phyloP scores from a whole-genome alignment of 2,113 vertebrate species.

The Malurus alboscapulatus region DNA sequence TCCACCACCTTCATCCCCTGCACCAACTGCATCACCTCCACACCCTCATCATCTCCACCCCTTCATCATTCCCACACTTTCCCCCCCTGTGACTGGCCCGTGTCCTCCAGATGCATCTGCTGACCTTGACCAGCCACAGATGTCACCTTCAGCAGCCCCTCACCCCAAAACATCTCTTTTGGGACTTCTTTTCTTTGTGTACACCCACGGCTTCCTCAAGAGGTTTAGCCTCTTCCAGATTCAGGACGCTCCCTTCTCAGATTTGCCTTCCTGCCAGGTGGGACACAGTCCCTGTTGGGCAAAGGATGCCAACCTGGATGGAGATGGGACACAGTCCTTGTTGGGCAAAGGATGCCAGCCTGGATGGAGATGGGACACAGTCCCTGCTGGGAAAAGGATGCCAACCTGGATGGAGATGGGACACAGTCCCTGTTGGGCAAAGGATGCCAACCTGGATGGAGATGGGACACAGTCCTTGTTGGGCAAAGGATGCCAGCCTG shows the following conservation, averaged over 20 bases:
- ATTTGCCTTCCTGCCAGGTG: neutral
- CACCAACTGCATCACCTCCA: neutral
- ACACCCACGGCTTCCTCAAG: neutral
- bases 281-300: neutral
- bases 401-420: too few relatives aligned
- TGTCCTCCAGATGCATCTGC: fast-evolving
- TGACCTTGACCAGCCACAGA: neutral
- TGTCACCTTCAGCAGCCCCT: neutral
- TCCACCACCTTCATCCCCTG: neutral
- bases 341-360: too few relatives aligned
- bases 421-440: too few relatives aligned
- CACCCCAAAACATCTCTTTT: neutral
- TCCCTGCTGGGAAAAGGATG: too few relatives aligned
- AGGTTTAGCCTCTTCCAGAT: neutral
- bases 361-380: too few relatives aligned
- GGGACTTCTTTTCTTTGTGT: neutral
- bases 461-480: too few relatives aligned
- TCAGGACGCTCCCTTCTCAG: neutral
- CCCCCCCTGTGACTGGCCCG: fast-evolving
- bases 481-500: too few relatives aligned
- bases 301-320: fast-evolving
- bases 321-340: too few relatives aligned
- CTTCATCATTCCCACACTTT: neutral
- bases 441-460: too few relatives aligned
- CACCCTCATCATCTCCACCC: neutral